Base-by-base conservation (phyloP, 2,888 invertebrate genomes). In the Noctuana brunneofusca region DNA sequence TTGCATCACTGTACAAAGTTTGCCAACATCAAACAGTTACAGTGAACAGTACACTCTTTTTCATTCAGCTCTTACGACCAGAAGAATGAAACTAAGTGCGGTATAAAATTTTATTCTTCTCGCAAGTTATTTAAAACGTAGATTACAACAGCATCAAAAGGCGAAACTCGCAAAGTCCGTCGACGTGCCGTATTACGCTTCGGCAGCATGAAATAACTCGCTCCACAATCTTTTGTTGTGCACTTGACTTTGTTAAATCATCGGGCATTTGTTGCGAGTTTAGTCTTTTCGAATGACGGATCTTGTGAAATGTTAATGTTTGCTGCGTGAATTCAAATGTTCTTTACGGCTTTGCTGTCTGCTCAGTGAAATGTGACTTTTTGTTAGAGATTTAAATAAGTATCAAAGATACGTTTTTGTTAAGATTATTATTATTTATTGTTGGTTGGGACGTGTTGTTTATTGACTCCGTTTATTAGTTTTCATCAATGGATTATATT, bases 171-270 rank as follows among this genome's bases (percentile, higher is more conserved):
- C 56, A n/a, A 30, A 43, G 27, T 43, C 43, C 43, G 56, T 9
- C 43, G 56, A 18, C 8, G 9, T 18, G 24, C 48, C n/a, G 55
- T 35, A 55, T 62, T 55, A 35, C 24, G 48, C 48, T 46, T 62
- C 55, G 35, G 48, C 38, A 55, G 62, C 60, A 18, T 60, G 54
- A 46, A 60, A 60, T 48, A 54, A 60, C 60, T 60, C 24, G 54
- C 60, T 48, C 27, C 30, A 43, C 56, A 30, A 30, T 27, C 56
- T 46, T 60, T 54, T 60, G 60, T 60, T 48, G 43, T 18, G 54
- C 54, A 27, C 60, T 54, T 53, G 54, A 62, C 54, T 62, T 62
- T 62, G 60, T 62, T 62, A 49, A 62, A 49, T 35, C 60, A 48
- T 27, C 54, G 38, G 38, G 35, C 60, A 53, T 62, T 62, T 49